Percentiles rank a stretch among this genome's conserved stretches.
Conservation (phyloP, 2,113 vertebrate species). For the Eolophus roseicapilla region DNA sequence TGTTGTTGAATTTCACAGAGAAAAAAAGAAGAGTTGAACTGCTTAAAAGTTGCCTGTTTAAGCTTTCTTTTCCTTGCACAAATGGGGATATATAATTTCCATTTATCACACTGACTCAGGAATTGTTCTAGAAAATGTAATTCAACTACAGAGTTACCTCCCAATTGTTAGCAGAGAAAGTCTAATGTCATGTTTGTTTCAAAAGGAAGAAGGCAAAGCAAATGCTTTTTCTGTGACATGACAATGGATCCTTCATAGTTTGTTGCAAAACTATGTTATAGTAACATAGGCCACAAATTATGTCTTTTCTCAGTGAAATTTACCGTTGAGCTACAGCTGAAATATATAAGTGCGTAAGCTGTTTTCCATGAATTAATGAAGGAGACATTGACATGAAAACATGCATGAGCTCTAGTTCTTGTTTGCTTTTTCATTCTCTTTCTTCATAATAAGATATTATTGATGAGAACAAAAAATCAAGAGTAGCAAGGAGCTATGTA, state of each 20-base stretch:
- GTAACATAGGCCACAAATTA: not conserved
- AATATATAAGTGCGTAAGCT: not conserved
- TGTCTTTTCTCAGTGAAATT: not conserved
- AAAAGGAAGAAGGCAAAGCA: not conserved
- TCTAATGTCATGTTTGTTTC: not conserved
- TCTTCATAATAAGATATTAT: not conserved
- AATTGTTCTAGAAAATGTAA: not conserved
- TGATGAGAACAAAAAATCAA: not conserved
- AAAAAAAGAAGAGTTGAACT: not conserved
- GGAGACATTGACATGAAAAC: not conserved
- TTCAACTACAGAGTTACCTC: not conserved
- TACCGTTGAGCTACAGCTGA: not conserved
- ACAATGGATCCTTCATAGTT: not conserved
- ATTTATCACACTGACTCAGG: not conserved
- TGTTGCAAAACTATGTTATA: not conserved
- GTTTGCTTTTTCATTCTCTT: not conserved
- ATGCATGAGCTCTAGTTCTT: not conserved
- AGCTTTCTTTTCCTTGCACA: not conserved
- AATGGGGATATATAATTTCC: not conserved
- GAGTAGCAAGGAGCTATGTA: not conserved
- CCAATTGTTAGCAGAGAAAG: not conserved
- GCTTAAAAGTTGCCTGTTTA: not conserved
- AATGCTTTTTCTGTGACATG: not conserved
- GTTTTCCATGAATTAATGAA: not conserved
- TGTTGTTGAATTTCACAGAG: not conserved